Conservation (phyloP, 2,888 invertebrate species). For the Rhingia campestris region DNA sequence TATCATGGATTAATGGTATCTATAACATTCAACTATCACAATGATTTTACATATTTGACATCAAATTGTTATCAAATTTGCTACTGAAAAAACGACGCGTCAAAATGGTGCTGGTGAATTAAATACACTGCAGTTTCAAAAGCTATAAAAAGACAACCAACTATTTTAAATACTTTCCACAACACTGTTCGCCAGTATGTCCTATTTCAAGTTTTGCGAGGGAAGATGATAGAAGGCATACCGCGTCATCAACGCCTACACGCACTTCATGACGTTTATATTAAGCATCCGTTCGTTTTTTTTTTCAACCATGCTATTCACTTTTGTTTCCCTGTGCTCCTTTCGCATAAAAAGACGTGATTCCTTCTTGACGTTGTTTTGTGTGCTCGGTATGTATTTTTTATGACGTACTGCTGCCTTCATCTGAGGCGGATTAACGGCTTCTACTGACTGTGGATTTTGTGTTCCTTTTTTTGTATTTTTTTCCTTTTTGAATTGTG, state of each 20-base stretch:
- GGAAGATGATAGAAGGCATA: background rate
- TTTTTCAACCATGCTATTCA: slow-evolving; percentile 37
- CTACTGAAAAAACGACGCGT: too few relatives aligned
- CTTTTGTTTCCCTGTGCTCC: background rate
- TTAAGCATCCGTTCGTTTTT: background rate
- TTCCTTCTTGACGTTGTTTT: slow-evolving; percentile 3
- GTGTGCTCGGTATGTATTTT: slow-evolving; percentile 14
- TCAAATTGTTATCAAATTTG: too few relatives aligned
- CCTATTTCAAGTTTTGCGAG: background rate
- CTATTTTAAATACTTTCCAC: too few relatives aligned
- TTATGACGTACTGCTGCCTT: slow-evolving; percentile 21
- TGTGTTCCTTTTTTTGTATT: background rate
- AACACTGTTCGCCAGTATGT: slow-evolving; percentile 1
- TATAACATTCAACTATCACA: too few relatives aligned
- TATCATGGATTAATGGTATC: too few relatives aligned
- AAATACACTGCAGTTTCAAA: too few relatives aligned
- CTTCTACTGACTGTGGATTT: slow-evolving; percentile 20
- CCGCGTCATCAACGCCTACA: slow-evolving; percentile 39
- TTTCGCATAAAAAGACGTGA: slow-evolving; percentile 4
- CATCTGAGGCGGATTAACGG: slow-evolving; percentile 21
- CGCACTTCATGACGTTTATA: slow-evolving; percentile 2
- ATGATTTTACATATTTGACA: too few relatives aligned
- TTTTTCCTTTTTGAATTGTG: slow-evolving; percentile 21
- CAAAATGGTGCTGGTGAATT: too few relatives aligned
- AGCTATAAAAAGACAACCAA: too few relatives aligned